phyloP scores from a whole-genome alignment of 2,113 vertebrate species.

The Cololabis saira region DNA sequence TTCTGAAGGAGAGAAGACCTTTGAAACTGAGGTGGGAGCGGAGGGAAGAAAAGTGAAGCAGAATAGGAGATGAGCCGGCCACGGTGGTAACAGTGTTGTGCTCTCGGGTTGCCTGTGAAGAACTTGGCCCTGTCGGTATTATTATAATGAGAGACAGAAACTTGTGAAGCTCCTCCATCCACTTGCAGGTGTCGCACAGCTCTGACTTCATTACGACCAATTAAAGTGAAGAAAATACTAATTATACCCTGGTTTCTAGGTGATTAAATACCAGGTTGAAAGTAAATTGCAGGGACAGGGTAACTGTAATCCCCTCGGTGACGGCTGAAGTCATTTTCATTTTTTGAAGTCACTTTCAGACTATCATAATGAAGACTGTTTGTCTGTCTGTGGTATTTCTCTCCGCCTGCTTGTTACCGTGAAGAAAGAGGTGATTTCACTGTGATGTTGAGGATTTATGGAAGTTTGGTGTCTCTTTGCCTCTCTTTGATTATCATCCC shows the following conservation, averaged over 20 bases:
- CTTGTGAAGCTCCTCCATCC: constrained; percentile 60
- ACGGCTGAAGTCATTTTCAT: constrained; percentile 65
- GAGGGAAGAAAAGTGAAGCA: constrained; percentile 65
- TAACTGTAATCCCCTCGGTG: constrained; percentile 70
- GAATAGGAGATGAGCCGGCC: constrained; percentile 76
- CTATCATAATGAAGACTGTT: constrained; percentile 56
- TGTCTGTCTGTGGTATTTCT: constrained; percentile 39
- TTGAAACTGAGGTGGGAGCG: constrained; percentile 74
- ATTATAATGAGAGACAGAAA: constrained; percentile 69
- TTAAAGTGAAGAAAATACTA: constrained; percentile 78
- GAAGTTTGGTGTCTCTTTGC: constrained; percentile 6
- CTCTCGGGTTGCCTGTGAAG: constrained; percentile 44
- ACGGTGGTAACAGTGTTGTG: constrained; percentile 49
- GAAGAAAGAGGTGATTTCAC: constrained; percentile 34
- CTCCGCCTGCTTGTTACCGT: constrained; percentile 40
- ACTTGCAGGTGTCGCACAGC: constrained; percentile 67
- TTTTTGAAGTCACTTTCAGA: constrained; percentile 70
- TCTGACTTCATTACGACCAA: constrained; percentile 76
- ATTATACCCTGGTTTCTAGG: constrained; percentile 68
- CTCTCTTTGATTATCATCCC: background rate
- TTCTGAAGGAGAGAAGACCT: constrained; percentile 78
- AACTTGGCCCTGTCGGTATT: constrained; percentile 60
- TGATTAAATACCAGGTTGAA: constrained; percentile 72
- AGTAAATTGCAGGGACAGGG: constrained; percentile 72
- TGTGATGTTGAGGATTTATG: constrained; percentile 26